These are phyloP conservation scores for Macaria notata DNA, from an alignment of 2,888 invertebrate species.

Conservation along the genomic window DNA sequence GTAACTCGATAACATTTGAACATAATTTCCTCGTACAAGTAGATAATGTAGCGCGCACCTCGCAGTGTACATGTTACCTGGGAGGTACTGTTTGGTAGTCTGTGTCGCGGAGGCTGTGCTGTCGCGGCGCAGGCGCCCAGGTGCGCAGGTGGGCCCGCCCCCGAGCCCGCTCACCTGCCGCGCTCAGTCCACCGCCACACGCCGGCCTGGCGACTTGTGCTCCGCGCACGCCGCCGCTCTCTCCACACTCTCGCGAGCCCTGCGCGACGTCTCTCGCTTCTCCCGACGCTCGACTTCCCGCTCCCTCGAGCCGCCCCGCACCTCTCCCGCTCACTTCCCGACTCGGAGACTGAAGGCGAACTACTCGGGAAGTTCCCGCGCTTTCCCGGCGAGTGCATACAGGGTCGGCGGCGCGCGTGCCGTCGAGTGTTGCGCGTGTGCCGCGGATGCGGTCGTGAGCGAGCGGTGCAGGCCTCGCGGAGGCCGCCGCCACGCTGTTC, in stretches of 20 bases:
- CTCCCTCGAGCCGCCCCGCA: constrained; percentile 61
- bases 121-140: constrained; percentile 60
- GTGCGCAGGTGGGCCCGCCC: constrained; percentile 78
- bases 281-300: constrained; percentile 74
- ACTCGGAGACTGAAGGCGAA: constrained; percentile 28
- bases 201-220: constrained; percentile 78
- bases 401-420: constrained; percentile 55
- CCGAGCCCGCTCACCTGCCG: constrained; percentile 74
- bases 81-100: constrained; percentile 33
- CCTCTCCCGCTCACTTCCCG: constrained; percentile 56
- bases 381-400: constrained; percentile 41
- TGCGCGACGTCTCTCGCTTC: constrained; percentile 76
- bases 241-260: constrained; percentile 79
- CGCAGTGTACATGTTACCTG: no score
- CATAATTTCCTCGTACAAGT: neutral
- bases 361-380: constrained; percentile 62
- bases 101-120: constrained; percentile 62
- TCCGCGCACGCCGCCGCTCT: constrained; percentile 78
- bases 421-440: constrained; percentile 71
- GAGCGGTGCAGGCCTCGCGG: constrained; percentile 76
- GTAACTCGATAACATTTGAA: neutral
- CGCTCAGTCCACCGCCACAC: constrained; percentile 71
- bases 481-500: constrained; percentile 82
- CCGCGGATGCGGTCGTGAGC: constrained; percentile 79
- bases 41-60: neutral